These are phyloP conservation scores for Hymenochirus boettgeri DNA, from an alignment of 2,113 vertebrate genomes.

Conservation along the genomic window DNA sequence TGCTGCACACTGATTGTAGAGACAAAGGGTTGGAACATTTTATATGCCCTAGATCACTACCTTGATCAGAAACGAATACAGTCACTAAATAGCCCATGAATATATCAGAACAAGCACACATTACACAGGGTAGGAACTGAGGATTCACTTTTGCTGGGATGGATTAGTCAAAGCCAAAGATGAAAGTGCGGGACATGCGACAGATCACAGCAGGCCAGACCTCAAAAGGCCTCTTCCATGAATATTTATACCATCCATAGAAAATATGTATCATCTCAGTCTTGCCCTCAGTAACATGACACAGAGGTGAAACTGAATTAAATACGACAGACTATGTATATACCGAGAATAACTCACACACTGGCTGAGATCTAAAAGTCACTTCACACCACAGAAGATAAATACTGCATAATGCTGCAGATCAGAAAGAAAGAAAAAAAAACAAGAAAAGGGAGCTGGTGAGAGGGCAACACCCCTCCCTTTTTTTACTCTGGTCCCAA, in stretches of 20 bases:
- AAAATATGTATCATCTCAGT: conserved; percentile 43
- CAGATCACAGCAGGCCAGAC: conserved; percentile 66
- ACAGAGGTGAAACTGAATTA: conserved; percentile 64
- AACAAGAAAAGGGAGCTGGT: conserved; percentile 46
- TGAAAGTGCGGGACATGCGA: conserved; percentile 67
- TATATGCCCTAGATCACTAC: conserved; percentile 65
- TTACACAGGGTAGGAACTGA: conserved; percentile 58
- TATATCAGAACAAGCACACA: conserved; percentile 55
- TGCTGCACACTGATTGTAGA: conserved; percentile 41
- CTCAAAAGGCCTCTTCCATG: conserved; percentile 21
- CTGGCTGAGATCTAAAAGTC: conserved; percentile 76
- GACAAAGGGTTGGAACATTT: conserved; percentile 42
- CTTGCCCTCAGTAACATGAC: conserved; percentile 68
- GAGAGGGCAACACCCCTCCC: conserved; percentile 65
- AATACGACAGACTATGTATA: conserved; percentile 64
- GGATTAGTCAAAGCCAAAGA: conserved; percentile 63
- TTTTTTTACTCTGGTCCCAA: conserved; percentile 65
- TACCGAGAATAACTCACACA: conserved; percentile 70
- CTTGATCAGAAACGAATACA: conserved; percentile 60
- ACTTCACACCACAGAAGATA: conserved; percentile 79
- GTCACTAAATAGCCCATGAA: conserved; percentile 51
- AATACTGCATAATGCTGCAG: no score
- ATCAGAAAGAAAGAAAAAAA: conserved; percentile 57
- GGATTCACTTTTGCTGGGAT: conserved; percentile 46
- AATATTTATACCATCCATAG: conserved; percentile 36